Conservation (phyloP, 2,888 invertebrate genomes). For the Latrodectus elegans region DNA sequence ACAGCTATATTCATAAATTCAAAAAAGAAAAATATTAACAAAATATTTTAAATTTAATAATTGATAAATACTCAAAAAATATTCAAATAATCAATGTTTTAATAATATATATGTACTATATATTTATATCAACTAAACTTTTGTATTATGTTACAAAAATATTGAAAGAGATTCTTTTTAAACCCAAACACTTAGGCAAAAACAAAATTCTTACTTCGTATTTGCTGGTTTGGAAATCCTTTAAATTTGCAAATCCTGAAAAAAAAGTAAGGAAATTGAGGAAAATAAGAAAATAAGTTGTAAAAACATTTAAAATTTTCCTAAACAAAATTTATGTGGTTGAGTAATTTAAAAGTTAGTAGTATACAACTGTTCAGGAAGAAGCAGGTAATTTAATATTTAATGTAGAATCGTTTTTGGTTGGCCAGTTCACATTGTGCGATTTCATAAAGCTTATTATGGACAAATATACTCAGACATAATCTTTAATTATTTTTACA, state of each 20-base stretch:
- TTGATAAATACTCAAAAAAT: background rate
- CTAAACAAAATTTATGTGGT: constrained; percentile 30
- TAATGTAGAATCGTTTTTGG: constrained; percentile 41
- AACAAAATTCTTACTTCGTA: constrained; percentile 51
- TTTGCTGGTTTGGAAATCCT: constrained; percentile 44
- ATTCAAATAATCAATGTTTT: no score
- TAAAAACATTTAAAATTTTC: constrained; percentile 42
- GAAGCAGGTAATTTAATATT: background rate
- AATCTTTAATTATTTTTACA: background rate
- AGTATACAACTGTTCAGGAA: background rate
- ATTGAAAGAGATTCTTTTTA: no score
- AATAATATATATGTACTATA: background rate
- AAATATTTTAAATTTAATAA: background rate
- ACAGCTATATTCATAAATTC: background rate
- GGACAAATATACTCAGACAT: background rate
- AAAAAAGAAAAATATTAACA: background rate
- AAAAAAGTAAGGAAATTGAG: constrained; percentile 53
- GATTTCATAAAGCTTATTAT: background rate
- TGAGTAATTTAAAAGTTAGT: constrained; percentile 25
- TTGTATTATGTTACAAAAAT: no score
- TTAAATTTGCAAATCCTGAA: constrained; percentile 49
- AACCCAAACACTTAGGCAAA: background rate
- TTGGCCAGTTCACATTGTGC: constrained; percentile 17
- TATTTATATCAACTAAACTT: no score
- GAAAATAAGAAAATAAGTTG: background rate